A percentile compares a stretch with the other conserved stretches of the same genome.
phyloP scores from a whole-genome alignment of 2,888 invertebrate genomes.

The Allolobophora icterica region DNA sequence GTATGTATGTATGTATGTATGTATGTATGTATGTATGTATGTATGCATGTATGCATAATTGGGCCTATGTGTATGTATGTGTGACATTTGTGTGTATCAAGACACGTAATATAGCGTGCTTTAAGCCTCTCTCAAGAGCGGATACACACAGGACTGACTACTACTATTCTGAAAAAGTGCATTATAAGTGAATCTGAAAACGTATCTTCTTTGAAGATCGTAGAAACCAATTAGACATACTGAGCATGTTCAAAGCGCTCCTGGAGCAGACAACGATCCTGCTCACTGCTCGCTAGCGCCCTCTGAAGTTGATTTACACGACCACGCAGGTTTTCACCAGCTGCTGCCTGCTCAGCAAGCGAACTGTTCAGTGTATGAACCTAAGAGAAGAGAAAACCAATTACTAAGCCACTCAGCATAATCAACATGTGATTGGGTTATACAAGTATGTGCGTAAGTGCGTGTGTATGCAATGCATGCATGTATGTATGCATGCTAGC shows the following conservation, averaged over 20 bases:
- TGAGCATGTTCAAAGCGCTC: slow-evolving; percentile 84
- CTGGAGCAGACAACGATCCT: slow-evolving; percentile 81
- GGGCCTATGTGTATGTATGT: too few relatives aligned
- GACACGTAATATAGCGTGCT: too few relatives aligned
- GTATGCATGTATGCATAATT: too few relatives aligned
- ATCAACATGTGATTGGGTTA: background rate
- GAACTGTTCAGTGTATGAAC: slow-evolving; percentile 69
- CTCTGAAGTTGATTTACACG: slow-evolving; percentile 77
- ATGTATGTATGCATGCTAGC: background rate
- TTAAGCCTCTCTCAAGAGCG: too few relatives aligned
- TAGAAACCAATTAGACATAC: slow-evolving; percentile 48
- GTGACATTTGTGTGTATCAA: too few relatives aligned
- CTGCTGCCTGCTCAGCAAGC: slow-evolving; percentile 75
- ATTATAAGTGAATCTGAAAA: too few relatives aligned
- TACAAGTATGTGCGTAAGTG: background rate
- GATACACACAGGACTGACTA: too few relatives aligned
- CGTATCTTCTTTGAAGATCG: background rate
- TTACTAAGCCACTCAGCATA: background rate
- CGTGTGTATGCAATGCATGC: background rate
- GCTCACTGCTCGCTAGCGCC: slow-evolving; percentile 81
- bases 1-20: too few relatives aligned
- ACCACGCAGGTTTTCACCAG: slow-evolving; percentile 76
- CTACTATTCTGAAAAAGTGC: too few relatives aligned
- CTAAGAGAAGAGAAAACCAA: background rate
- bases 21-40: too few relatives aligned